phyloP scores from a whole-genome alignment of 2,888 invertebrate genomes.

The Chrysolina oricalcia region DNA sequence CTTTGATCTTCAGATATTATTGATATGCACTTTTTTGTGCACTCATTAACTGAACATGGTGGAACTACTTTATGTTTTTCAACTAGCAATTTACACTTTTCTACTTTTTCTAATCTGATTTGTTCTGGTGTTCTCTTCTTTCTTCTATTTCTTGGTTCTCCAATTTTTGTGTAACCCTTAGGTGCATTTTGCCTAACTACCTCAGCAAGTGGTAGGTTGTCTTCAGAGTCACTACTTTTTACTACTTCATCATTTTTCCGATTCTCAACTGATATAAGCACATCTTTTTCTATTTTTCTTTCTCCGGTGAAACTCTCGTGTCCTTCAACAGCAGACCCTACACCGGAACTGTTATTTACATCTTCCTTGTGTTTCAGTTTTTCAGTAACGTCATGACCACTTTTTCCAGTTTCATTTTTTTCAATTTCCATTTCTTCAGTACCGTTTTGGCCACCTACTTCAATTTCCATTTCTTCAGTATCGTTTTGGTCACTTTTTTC shows the following conservation, averaged over 20 bases:
- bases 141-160: slow-evolving; percentile 23
- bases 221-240: too few relatives aligned
- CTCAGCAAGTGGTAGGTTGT: slow-evolving; percentile 5
- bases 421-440: slow-evolving; percentile 17
- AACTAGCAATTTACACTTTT: too few relatives aligned
- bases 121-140: too few relatives aligned
- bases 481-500: slow-evolving; percentile 20
- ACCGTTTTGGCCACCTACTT: slow-evolving; percentile 1
- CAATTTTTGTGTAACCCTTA: slow-evolving; percentile 25
- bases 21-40: slow-evolving; percentile 30
- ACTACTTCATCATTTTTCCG: slow-evolving; percentile 13
- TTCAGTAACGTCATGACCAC: slow-evolving; percentile 21
- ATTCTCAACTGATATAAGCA: slow-evolving; percentile 13
- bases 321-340: slow-evolving; percentile 6
- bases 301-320: background rate
- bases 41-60: slow-evolving; percentile 4
- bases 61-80: too few relatives aligned
- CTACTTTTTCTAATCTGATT: slow-evolving; percentile 24
- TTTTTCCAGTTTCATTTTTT: background rate
- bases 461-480: slow-evolving; percentile 23
- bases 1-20: slow-evolving; percentile 26
- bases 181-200: slow-evolving; percentile 15
- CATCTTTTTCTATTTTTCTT: slow-evolving; percentile 32
- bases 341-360: slow-evolving; percentile 27
- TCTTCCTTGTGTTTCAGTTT: too few relatives aligned